phyloP scores from a whole-genome alignment of 2,888 invertebrate species.

The Acrocyrtus sp. region DNA sequence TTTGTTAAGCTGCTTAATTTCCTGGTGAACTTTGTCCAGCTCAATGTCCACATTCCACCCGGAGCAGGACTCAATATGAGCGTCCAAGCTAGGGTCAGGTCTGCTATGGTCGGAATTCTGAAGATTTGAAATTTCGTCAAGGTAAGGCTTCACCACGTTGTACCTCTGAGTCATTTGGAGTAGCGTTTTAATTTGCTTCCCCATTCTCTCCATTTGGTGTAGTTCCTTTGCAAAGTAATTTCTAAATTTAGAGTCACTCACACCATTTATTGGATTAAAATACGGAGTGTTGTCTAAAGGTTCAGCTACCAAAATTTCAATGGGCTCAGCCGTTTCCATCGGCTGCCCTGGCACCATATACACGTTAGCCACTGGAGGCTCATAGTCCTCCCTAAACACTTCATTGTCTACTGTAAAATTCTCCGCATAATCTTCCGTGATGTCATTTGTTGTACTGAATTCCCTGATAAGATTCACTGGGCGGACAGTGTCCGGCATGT shows the following conservation, averaged over 20 bases:
- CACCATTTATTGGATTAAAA: constrained; percentile 40
- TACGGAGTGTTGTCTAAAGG: neutral
- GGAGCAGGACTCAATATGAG: constrained; percentile 60
- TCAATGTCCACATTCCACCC: constrained; percentile 63
- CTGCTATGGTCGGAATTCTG: constrained; percentile 48
- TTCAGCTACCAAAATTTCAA: constrained; percentile 37
- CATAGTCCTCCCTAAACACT: constrained; percentile 22
- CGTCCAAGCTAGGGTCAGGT: constrained; percentile 55
- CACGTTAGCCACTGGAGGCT: constrained; percentile 17
- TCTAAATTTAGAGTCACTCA: constrained; percentile 51
- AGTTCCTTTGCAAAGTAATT: constrained; percentile 58
- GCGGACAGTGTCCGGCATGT: constrained; percentile 26
- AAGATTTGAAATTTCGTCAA: constrained; percentile 56
- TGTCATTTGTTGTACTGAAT: constrained; percentile 28
- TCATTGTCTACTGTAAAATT: constrained; percentile 16
- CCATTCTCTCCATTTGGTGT: constrained; percentile 57
- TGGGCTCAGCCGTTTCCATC: constrained; percentile 29
- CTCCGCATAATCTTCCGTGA: constrained; percentile 4
- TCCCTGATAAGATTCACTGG: constrained; percentile 48
- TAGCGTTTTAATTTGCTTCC: constrained; percentile 57
- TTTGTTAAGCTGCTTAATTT: constrained; percentile 53
- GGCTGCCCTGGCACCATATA: constrained; percentile 21
- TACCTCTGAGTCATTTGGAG: constrained; percentile 54
- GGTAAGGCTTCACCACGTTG: constrained; percentile 57
- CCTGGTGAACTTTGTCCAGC: constrained; percentile 56